A percentile compares a stretch with the other conserved stretches of the same genome.
Conservation (phyloP, 1,140 invertebrate genomes). For the Tribolium castaneum region DNA sequence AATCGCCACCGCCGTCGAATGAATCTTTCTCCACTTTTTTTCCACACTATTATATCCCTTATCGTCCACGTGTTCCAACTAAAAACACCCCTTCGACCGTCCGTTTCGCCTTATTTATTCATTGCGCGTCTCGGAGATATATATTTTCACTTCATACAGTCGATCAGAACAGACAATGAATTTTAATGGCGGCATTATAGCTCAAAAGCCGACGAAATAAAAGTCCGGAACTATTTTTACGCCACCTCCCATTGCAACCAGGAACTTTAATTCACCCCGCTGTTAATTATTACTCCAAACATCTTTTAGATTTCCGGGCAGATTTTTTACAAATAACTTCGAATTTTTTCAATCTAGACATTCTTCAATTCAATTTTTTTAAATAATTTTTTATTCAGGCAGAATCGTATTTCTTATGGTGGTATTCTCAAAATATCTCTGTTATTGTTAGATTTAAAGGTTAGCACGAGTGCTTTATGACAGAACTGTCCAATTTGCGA, state of each 20-base stretch:
- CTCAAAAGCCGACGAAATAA: conserved; percentile 48
- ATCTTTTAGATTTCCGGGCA: too few relatives aligned
- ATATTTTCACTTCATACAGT: conserved; percentile 61
- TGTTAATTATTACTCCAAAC: too few relatives aligned
- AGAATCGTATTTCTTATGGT: too few relatives aligned
- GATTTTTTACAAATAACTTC: too few relatives aligned
- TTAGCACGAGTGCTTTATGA: too few relatives aligned
- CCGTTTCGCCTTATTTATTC: conserved; percentile 51
- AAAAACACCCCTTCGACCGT: not conserved
- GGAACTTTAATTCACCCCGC: too few relatives aligned
- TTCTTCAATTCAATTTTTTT: too few relatives aligned
- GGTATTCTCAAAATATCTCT: too few relatives aligned
- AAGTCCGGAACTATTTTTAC: conserved; percentile 42
- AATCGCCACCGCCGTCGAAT: not conserved
- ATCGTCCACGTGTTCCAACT: conserved; percentile 8
- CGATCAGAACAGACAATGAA: conserved; percentile 60
- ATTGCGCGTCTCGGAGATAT: conserved; percentile 57
- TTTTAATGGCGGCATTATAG: conserved; percentile 58
- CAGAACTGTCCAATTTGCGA: too few relatives aligned
- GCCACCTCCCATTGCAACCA: not conserved
- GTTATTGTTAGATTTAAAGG: too few relatives aligned
- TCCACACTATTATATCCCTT: conserved; percentile 35
- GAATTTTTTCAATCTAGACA: too few relatives aligned
- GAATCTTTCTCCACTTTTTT: conserved; percentile 40
- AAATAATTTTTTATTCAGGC: too few relatives aligned